Evolutionary conservation across 2,113 vertebrate species (phyloP).

Genomic region (Percina caprodes): DNA sequence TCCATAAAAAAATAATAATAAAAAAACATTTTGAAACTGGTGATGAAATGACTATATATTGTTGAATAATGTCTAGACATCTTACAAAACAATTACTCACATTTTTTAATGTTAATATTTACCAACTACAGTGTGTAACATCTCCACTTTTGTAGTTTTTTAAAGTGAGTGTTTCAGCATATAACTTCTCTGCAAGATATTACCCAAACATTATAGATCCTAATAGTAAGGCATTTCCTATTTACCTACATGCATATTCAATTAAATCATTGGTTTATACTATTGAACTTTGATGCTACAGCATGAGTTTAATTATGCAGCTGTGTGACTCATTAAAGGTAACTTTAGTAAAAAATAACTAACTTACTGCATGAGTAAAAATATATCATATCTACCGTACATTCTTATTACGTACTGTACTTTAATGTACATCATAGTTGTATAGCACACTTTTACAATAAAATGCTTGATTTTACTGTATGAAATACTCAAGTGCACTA

Average conservation of each 20-base stretch:
- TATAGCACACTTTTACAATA: neutral
- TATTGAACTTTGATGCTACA: constrained; percentile 34
- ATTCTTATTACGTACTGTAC: neutral
- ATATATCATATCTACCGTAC: neutral
- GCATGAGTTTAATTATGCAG: constrained; percentile 29
- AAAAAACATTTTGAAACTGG: neutral
- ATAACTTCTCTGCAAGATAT: constrained; percentile 10
- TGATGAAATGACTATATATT: neutral
- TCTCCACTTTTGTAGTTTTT: neutral
- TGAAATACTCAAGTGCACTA: constrained; percentile 2
- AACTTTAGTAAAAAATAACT: constrained; percentile 21
- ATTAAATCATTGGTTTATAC: constrained; percentile 37
- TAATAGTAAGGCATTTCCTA: constrained; percentile 9
- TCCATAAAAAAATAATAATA: neutral
- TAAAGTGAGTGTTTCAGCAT: neutral
- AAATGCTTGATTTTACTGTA: neutral
- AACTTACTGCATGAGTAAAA: constrained; percentile 26
- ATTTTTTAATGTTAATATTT: neutral
- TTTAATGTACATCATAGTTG: neutral
- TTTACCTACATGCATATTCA: constrained; percentile 38
- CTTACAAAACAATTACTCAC: neutral
- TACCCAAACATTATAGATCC: constrained; percentile 23
- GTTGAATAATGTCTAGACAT: neutral
- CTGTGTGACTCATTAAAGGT: constrained; percentile 45
- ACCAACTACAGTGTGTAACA: neutral